A percentile compares a stretch with the other conserved stretches of the same genome.
Evolutionary conservation across 2,797 vertebrate species (phyloP).

Genomic region (Chloroceryle amazona): DNA sequence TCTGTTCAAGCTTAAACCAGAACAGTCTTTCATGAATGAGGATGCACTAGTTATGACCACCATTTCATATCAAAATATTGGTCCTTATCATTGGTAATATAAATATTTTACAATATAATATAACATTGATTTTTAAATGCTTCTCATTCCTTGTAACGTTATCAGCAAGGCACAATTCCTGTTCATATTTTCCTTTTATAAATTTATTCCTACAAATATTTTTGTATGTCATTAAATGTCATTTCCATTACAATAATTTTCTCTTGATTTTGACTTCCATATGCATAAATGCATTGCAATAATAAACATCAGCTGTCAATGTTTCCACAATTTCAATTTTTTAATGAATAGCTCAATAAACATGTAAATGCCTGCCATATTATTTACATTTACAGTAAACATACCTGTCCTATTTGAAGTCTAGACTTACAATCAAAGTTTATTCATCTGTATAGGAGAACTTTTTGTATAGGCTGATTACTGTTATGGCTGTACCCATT

Average conservation of each 20-base stretch:
- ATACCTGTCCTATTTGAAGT: neutral
- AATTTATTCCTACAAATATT: neutral
- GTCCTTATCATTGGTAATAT: neutral
- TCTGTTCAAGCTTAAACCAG: too few relatives aligned
- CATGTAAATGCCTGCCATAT: neutral
- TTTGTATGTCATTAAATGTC: neutral
- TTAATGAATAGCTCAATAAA: conserved; percentile 6
- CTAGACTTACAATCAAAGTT: neutral
- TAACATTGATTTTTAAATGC: neutral
- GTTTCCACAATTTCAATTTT: neutral
- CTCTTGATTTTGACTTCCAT: neutral
- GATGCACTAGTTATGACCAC: neutral
- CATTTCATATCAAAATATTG: neutral
- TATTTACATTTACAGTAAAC: conserved; percentile 2
- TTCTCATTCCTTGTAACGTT: neutral
- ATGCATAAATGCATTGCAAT: neutral
- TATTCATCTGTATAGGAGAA: neutral
- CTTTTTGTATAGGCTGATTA: neutral
- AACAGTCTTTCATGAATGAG: neutral
- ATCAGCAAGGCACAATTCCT: neutral
- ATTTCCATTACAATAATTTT: neutral
- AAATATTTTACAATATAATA: neutral
- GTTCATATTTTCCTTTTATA: neutral
- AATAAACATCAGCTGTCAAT: neutral
- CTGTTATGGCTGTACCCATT: neutral